These are phyloP conservation scores for Pavo muticus DNA, from an alignment of 2,113 vertebrate species.

Conservation along the genomic window DNA sequence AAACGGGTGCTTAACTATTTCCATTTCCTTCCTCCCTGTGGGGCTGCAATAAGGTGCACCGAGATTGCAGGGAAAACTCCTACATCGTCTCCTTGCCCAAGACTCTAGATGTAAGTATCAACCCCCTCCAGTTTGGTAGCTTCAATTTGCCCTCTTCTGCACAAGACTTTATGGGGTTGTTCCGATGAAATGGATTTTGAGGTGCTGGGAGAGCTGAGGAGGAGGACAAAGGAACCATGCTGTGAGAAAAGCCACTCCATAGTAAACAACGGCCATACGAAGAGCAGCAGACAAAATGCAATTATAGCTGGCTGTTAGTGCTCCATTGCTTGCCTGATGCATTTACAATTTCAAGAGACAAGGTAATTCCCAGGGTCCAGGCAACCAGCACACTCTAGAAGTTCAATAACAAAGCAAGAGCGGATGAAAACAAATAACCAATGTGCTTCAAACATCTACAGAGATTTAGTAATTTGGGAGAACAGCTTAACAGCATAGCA, in stretches of 20 bases:
- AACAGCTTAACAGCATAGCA: not conserved
- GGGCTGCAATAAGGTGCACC: not conserved
- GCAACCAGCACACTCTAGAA: not conserved
- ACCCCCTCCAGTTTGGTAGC: not conserved
- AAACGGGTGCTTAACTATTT: not conserved
- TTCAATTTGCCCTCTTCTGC: not conserved
- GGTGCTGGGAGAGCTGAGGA: not conserved
- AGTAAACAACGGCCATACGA: rapidly evolving
- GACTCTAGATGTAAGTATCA: not conserved
- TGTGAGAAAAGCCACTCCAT: not conserved
- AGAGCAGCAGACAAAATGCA: not conserved
- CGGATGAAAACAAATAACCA: not conserved
- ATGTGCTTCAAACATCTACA: not conserved
- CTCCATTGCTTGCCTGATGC: not conserved
- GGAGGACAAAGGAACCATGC: not conserved
- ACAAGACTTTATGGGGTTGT: not conserved
- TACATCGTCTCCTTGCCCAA: not conserved
- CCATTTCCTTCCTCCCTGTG: not conserved
- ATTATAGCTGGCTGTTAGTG: not conserved
- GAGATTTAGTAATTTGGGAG: not conserved
- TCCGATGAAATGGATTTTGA: not conserved
- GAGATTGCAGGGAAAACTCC: not conserved
- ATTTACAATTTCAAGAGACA: not conserved
- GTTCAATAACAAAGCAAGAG: not conserved
- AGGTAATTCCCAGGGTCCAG: not conserved